Percentiles rank a stretch among this genome's conserved stretches.
phyloP scores from a whole-genome alignment of 2,797 vertebrate species.

The Pangasius macronema region DNA sequence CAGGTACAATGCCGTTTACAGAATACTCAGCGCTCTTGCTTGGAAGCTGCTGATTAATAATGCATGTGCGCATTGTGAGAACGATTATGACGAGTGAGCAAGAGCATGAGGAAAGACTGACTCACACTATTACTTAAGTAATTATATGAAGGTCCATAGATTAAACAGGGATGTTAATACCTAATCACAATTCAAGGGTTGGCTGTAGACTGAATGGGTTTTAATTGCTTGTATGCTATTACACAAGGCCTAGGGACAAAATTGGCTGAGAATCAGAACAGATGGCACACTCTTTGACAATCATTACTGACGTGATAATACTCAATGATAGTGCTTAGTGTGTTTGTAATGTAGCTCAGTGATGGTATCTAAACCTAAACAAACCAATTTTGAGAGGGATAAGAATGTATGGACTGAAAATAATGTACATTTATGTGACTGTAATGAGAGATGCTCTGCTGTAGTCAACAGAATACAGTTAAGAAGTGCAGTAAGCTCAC shows the following conservation, averaged over 20 bases:
- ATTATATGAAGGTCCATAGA: neutral
- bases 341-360: neutral
- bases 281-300: neutral
- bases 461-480: neutral
- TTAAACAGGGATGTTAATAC: neutral
- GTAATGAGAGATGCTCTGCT: neutral
- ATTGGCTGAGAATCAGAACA: neutral
- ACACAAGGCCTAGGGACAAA: too few relatives aligned
- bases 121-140: neutral
- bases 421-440: neutral
- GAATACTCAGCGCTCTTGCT: neutral
- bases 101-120: slow-evolving; percentile 2
- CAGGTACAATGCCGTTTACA: slow-evolving; percentile 3
- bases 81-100: neutral
- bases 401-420: neutral
- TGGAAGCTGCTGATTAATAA: slow-evolving; percentile 24
- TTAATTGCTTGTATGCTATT: neutral
- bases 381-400: neutral
- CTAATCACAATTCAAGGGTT: neutral
- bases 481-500: neutral
- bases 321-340: neutral
- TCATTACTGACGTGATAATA: too few relatives aligned
- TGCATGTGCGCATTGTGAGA: neutral
- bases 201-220: neutral
- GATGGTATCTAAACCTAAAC: neutral